These are phyloP conservation scores for Lampris incognitus DNA, from an alignment of 2,113 vertebrate species.

Conservation along the genomic window DNA sequence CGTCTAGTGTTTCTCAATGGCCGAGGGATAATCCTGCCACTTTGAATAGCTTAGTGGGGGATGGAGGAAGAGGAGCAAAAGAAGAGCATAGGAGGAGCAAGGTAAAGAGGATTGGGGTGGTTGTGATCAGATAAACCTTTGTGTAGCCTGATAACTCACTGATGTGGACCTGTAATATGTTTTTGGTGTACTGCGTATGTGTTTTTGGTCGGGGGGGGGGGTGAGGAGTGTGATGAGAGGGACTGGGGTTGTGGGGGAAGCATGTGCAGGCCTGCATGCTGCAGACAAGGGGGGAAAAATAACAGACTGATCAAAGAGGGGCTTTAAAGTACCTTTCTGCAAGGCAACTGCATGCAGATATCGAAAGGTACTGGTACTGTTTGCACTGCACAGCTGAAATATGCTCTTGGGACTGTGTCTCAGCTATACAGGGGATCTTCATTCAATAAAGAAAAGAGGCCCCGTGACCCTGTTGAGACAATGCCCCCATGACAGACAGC, in stretches of 20 bases:
- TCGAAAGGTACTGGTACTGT: too few species aligned
- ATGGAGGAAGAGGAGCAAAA: conserved; percentile 56
- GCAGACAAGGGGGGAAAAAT: too few species aligned
- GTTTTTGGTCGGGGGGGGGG: too few species aligned
- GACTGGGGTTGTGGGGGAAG: too few species aligned
- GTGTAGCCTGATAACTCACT: background rate
- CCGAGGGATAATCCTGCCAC: conserved; percentile 81
- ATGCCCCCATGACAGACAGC: conserved; percentile 21
- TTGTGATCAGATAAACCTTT: conserved; percentile 8
- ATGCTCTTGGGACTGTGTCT: background rate
- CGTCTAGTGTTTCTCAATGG: conserved; percentile 72
- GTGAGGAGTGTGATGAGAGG: too few species aligned
- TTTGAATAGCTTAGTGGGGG: conserved; percentile 79
- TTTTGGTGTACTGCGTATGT: too few species aligned
- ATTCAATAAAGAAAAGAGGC: conserved; percentile 13
- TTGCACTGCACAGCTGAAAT: too few species aligned
- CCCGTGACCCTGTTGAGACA: conserved; percentile 15
- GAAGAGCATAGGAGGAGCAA: conserved; percentile 53
- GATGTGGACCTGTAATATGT: background rate
- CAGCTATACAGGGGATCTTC: background rate
- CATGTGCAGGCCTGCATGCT: too few species aligned
- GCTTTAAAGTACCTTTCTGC: too few species aligned
- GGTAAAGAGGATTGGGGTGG: conserved; percentile 14
- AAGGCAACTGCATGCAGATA: too few species aligned
- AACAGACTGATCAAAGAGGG: too few species aligned